Percentiles rank a stretch among this genome's conserved stretches.
Evolutionary conservation across 2,797 vertebrate genomes (phyloP).

Genomic region (Sebastes steindachneri): DNA sequence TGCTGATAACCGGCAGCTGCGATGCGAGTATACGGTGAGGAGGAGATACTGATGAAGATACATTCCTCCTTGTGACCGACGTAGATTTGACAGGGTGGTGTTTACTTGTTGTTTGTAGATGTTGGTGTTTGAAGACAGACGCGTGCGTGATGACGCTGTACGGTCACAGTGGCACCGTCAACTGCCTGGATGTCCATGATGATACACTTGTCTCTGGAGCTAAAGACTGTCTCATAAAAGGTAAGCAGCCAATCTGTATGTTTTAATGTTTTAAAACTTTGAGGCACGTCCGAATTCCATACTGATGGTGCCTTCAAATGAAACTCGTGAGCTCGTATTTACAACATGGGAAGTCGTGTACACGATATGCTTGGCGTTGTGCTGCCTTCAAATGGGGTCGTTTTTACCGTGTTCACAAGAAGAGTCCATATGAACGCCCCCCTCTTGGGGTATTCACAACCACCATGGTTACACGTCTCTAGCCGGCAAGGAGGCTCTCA

Average conservation of each 20-base stretch:
- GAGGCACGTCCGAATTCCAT: fast-evolving
- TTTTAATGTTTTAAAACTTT: too few species aligned
- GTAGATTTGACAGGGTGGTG: neutral
- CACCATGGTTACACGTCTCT: too few species aligned
- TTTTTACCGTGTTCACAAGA: too few species aligned
- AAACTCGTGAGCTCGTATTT: too few species aligned
- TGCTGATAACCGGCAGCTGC: conserved; percentile 84
- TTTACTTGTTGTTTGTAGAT: conserved; percentile 74
- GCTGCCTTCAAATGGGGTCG: too few species aligned
- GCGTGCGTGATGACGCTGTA: conserved; percentile 79
- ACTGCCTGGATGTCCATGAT: conserved; percentile 84
- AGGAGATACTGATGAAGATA: neutral
- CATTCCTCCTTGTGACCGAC: neutral
- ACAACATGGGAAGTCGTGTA: too few species aligned
- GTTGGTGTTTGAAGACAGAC: conserved; percentile 86
- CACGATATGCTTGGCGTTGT: too few species aligned
- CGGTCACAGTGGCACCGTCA: conserved; percentile 86
- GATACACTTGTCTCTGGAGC: conserved; percentile 87
- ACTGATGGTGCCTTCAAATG: too few species aligned
- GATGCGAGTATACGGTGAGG: conserved; percentile 90
- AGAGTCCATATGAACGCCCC: too few species aligned
- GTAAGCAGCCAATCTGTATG: conserved; percentile 65
- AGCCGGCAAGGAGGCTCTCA: too few species aligned
- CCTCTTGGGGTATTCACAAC: too few species aligned
- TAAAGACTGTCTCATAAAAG: conserved; percentile 88